A percentile compares a stretch with the other conserved stretches of the same genome.
Evolutionary conservation across 2,888 invertebrate species (phyloP).

Genomic region (Parthenolecanium corni): DNA sequence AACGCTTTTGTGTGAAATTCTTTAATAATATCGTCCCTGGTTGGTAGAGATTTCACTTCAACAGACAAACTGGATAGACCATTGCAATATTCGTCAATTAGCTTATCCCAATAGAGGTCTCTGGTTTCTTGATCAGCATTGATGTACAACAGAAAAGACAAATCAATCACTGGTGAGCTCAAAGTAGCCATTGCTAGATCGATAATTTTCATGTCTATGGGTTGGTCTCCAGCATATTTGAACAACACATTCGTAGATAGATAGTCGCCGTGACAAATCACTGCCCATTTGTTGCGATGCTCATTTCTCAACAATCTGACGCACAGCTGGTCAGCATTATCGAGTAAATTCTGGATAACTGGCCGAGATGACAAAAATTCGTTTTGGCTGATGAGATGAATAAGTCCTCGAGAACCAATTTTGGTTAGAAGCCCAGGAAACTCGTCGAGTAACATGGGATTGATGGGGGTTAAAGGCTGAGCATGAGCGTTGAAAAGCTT

Average conservation of each 20-base stretch:
- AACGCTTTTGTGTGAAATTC: background rate
- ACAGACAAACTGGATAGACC: slow-evolving; percentile 40
- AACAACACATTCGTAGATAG: background rate
- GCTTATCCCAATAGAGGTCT: slow-evolving; percentile 46
- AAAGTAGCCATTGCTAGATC: slow-evolving; percentile 37
- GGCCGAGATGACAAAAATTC: no score
- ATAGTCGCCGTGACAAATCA: no score
- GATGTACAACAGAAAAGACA: slow-evolving; percentile 50
- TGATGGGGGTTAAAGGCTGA: no score
- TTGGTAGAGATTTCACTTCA: background rate
- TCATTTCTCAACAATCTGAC: no score
- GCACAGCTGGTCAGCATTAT: no score
- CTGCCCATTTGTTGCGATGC: no score
- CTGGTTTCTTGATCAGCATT: slow-evolving; percentile 51
- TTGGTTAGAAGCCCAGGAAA: no score
- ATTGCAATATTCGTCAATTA: slow-evolving; percentile 49
- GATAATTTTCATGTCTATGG: slow-evolving; percentile 27
- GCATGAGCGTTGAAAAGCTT: background rate
- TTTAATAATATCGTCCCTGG: background rate
- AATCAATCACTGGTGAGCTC: slow-evolving; percentile 47
- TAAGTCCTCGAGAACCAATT: no score
- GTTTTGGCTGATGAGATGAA: background rate
- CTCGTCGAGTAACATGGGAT: no score
- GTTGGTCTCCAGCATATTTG: background rate
- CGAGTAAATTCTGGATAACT: no score